phyloP scores from a whole-genome alignment of 2,888 invertebrate species.

The Heliothis peltigera region DNA sequence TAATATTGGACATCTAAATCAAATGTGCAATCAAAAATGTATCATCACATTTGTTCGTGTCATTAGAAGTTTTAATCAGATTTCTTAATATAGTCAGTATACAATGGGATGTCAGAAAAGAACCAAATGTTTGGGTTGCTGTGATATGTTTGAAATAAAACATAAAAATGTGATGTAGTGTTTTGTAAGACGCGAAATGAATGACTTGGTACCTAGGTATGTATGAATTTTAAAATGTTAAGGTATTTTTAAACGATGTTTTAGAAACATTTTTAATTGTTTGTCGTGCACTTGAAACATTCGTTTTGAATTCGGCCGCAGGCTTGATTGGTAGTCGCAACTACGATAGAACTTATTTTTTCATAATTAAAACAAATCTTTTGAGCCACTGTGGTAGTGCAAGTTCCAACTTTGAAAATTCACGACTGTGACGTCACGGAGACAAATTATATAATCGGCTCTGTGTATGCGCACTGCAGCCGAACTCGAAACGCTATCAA shows the following conservation, averaged over 20 bases:
- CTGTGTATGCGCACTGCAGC: neutral
- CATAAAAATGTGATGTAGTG: slow-evolving; percentile 63
- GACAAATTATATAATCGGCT: neutral
- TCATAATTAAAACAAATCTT: neutral
- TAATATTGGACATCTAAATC: slow-evolving; percentile 29
- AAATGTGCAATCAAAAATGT: slow-evolving; percentile 40
- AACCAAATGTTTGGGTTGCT: slow-evolving; percentile 71
- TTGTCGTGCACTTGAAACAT: slow-evolving; percentile 17
- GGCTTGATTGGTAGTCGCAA: neutral
- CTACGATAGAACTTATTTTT: too few relatives aligned
- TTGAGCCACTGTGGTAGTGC: neutral
- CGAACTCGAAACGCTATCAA: neutral
- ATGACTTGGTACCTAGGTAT: slow-evolving; percentile 46
- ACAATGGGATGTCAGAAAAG: slow-evolving; percentile 55
- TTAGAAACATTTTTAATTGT: slow-evolving; percentile 44
- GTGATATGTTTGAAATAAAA: slow-evolving; percentile 75
- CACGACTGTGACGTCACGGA: neutral
- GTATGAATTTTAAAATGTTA: slow-evolving; percentile 49
- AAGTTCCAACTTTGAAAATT: neutral
- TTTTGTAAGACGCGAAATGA: slow-evolving; percentile 45
- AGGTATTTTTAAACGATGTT: slow-evolving; percentile 46
- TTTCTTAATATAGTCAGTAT: slow-evolving; percentile 39
- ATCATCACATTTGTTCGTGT: slow-evolving; percentile 39
- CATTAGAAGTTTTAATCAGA: slow-evolving; percentile 42
- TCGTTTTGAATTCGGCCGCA: neutral